A percentile compares a stretch with the other conserved stretches of the same genome.
phyloP scores from a whole-genome alignment of 2,113 vertebrate genomes.

The Poeciliopsis turrubarensis region DNA sequence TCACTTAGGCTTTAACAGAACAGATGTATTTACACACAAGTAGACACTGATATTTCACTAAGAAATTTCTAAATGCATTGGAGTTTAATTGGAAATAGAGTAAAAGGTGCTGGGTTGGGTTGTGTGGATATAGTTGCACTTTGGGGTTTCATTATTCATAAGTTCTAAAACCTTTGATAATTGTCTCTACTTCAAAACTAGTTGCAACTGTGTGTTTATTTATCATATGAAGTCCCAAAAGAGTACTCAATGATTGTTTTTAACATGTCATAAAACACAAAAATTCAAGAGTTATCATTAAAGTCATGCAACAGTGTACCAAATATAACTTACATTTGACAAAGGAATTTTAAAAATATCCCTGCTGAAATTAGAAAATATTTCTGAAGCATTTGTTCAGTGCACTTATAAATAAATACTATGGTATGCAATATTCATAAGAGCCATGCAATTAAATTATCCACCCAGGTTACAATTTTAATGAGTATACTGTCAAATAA shows the following conservation, averaged over 20 bases:
- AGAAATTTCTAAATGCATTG: not conserved
- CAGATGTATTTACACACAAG: not conserved
- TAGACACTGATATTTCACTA: not conserved
- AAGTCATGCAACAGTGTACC: not conserved
- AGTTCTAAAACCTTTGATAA: too few relatives aligned
- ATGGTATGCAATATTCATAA: conserved; percentile 8
- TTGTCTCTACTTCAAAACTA: too few relatives aligned
- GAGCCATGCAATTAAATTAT: conserved; percentile 29
- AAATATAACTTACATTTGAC: not conserved
- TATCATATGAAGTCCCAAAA: too few relatives aligned
- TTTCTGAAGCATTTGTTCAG: not conserved
- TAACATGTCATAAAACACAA: too few relatives aligned
- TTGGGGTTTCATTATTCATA: too few relatives aligned
- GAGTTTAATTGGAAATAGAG: not conserved
- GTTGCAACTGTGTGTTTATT: too few relatives aligned
- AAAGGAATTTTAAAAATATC: not conserved
- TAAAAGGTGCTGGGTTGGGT: too few relatives aligned
- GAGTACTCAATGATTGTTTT: too few relatives aligned
- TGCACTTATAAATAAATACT: conserved; percentile 12
- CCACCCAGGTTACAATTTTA: conserved; percentile 39
- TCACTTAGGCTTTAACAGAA: not conserved
- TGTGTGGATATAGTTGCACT: too few relatives aligned
- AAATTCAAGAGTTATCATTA: not conserved
- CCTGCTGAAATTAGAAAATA: not conserved
- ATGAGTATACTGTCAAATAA: conserved; percentile 52